Percentiles rank a stretch among this genome's conserved stretches.
phyloP scores from a whole-genome alignment of 2,113 vertebrate genomes.

The Solea senegalensis region DNA sequence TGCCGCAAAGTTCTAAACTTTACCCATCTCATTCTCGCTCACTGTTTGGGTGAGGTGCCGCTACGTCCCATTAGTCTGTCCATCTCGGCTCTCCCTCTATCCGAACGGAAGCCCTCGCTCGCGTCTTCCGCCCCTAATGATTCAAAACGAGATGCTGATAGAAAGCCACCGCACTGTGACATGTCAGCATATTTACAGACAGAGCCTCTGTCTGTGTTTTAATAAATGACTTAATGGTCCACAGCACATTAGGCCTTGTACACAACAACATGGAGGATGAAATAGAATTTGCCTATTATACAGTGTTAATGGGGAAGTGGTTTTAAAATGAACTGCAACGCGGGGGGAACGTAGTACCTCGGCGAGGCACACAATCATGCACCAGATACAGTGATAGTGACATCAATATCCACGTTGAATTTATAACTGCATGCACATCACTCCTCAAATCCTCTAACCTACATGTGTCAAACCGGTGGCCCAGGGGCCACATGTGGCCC shows the following conservation, averaged over 20 bases:
- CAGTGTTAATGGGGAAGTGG: neutral
- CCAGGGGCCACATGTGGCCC: too few relatives aligned
- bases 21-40: conserved; percentile 39
- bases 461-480: too few relatives aligned
- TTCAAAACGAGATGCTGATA: conserved; percentile 55
- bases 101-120: neutral
- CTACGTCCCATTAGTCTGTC: conserved; percentile 70
- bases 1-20: conserved; percentile 56
- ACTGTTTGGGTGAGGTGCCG: conserved; percentile 47
- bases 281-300: conserved; percentile 1
- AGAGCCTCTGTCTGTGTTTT: conserved; percentile 18
- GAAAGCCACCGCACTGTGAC: conserved; percentile 47
- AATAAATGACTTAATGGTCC: conserved; percentile 42
- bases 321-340: conserved; percentile 4
- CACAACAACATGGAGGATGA: conserved; percentile 7
- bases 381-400: neutral
- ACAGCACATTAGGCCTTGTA: neutral
- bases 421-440: neutral
- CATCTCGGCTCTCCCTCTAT: conserved; percentile 19
- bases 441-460: neutral
- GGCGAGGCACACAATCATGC: neutral
- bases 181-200: conserved; percentile 70
- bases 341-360: too few relatives aligned
- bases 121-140: neutral
- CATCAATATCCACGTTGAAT: conserved; percentile 4